These are phyloP conservation scores for Falco novaeseelandiae DNA, from an alignment of 2,797 vertebrate species.

Conservation along the genomic window DNA sequence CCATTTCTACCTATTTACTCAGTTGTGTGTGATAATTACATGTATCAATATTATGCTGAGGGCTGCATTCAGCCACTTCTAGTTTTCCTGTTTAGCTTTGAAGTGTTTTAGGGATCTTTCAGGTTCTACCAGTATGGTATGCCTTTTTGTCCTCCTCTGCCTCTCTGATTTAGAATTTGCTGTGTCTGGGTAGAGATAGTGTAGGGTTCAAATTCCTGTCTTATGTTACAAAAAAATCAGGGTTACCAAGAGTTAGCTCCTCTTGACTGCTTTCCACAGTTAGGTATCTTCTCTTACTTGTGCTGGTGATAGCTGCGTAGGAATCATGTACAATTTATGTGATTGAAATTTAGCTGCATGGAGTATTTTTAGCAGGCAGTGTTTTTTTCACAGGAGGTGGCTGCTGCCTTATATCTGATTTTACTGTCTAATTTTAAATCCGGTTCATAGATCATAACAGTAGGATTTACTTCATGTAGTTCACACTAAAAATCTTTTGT, in stretches of 20 bases:
- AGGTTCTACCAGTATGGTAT: neutral
- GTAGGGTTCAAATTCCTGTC: neutral
- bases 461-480: neutral
- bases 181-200: neutral
- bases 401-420: neutral
- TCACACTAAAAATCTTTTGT: neutral
- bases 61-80: neutral
- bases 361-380: neutral
- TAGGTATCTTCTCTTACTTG: neutral
- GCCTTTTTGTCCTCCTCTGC: neutral
- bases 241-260: neutral
- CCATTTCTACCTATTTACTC: neutral
- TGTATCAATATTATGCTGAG: neutral
- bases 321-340: neutral
- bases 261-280: neutral
- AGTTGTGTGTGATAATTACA: neutral
- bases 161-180: neutral
- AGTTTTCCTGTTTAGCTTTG: neutral
- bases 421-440: neutral
- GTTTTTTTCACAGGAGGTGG: neutral
- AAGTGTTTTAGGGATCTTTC: neutral
- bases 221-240: neutral
- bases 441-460: neutral
- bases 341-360: neutral
- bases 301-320: neutral